phyloP scores from a whole-genome alignment of 2,797 vertebrate species.

The Xiphophorus birchmanni region DNA sequence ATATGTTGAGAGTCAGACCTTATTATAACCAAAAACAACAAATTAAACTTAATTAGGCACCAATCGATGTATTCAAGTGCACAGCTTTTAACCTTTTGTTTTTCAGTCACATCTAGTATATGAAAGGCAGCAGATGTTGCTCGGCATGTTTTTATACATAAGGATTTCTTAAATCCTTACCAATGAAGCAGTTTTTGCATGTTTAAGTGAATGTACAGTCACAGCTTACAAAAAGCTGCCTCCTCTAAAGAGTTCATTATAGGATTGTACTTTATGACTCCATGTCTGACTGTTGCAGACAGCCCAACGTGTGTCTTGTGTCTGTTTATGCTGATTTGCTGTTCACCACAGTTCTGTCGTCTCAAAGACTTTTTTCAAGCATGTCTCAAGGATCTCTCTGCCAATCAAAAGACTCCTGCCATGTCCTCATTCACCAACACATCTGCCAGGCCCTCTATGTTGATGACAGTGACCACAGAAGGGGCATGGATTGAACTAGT shows the following conservation, averaged over 20 bases:
- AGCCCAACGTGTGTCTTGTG: slow-evolving; percentile 21
- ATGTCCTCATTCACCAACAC: slow-evolving; percentile 35
- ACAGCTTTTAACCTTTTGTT: background rate
- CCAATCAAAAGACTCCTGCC: slow-evolving; percentile 30
- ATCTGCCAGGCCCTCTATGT: slow-evolving; percentile 14
- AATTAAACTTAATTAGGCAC: background rate
- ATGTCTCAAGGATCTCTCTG: slow-evolving; percentile 33
- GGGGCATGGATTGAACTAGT: slow-evolving; percentile 13
- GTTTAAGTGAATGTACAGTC: background rate
- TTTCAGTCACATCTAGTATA: background rate
- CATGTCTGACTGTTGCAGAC: background rate
- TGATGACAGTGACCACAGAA: slow-evolving; percentile 32
- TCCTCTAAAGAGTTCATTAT: background rate
- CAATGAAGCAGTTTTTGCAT: slow-evolving; percentile 17
- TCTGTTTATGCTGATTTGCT: slow-evolving; percentile 2
- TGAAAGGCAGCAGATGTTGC: slow-evolving; percentile 55
- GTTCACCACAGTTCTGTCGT: slow-evolving; percentile 35
- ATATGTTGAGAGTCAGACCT: background rate
- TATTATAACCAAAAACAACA: background rate
- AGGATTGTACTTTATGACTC: background rate
- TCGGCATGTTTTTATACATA: slow-evolving; percentile 32
- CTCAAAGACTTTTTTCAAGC: slow-evolving; percentile 14
- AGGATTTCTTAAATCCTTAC: slow-evolving; percentile 41
- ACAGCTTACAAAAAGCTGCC: background rate
- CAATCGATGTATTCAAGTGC: background rate